These are phyloP conservation scores for Julus scandinavius DNA, from an alignment of 2,888 invertebrate species.

Conservation along the genomic window DNA sequence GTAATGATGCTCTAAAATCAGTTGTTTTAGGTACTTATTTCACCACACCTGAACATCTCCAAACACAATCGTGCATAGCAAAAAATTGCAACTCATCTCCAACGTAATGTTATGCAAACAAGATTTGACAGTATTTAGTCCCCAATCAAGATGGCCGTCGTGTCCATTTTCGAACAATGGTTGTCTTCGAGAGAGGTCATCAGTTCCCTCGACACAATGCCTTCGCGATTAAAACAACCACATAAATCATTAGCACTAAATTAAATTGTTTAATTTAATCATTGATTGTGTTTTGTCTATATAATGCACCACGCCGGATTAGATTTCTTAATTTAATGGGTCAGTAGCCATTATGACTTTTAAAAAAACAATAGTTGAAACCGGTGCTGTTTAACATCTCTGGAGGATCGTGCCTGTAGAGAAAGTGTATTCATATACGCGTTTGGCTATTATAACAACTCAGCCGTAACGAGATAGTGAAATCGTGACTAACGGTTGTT, in stretches of 20 bases:
- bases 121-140: background rate
- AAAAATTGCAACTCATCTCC: too few relatives aligned
- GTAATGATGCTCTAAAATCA: too few relatives aligned
- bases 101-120: too few relatives aligned
- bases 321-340: background rate
- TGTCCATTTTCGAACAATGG: background rate
- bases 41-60: too few relatives aligned
- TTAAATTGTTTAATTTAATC: background rate
- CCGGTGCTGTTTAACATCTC: background rate
- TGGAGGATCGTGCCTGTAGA: background rate
- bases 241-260: background rate
- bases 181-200: background rate
- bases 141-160: conserved; percentile 11
- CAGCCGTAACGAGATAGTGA: background rate
- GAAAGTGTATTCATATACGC: background rate
- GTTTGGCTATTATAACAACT: background rate
- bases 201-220: background rate
- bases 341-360: background rate
- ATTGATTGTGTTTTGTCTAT: background rate
- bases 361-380: conserved; percentile 1
- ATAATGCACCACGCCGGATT: background rate
- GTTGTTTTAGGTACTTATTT: too few relatives aligned
- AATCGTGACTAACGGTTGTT: conserved; percentile 15
- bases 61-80: too few relatives aligned
- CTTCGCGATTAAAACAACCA: background rate